Base-by-base conservation (phyloP, 2,797 vertebrate species). In the Pangasius sanitwongsei region DNA sequence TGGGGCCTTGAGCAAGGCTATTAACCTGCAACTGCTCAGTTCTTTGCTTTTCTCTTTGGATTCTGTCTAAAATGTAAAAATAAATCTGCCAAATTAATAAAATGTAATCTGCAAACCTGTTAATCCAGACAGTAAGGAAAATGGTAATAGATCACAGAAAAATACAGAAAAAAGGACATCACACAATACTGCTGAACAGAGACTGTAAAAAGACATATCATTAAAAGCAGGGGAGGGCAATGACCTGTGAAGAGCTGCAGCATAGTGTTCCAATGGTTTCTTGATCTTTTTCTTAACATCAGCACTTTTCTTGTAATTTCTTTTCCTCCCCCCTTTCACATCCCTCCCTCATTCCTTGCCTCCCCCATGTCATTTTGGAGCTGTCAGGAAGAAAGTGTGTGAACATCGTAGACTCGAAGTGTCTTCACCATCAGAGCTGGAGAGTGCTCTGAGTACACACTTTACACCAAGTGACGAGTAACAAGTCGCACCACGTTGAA, bases 401-500 rank as follows among this genome's bases (percentile, higher is more conserved):
- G 59, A 85, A 69, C 44, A 53, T 34, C 18, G 1, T 69, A 31
- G 44, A 53, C n/a, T 69, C 2, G 13, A 50, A 25, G n/a, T 69
- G 44, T 95, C 94, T 95, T 86, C 59, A 53, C 85, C 70, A 41
- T 41, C 85, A 72, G 53, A 44, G 2, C 34, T 4, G 9, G 34
- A 28, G 63, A 50, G 41, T 20, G 15, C 63, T 67, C 63, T 0
- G 72, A 59, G 89, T 67, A 85, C 48, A 34, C 67, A 91, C 94
- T 95, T 94, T 92, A 91, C 13, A 65, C 63, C 65, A 34, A 34
- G 63, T 4, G 18, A 69, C 34, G 44, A 69, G 63, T 85, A 69
- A 34, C 63, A n/a, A 69, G 16, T 61, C 41, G 3, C 86, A 67
- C 92, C 93, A 92, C 69, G 80, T 92, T 89, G 87, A 91, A 95